phyloP scores from a whole-genome alignment of 2,888 invertebrate genomes.

The Cryptosula pallasiana region DNA sequence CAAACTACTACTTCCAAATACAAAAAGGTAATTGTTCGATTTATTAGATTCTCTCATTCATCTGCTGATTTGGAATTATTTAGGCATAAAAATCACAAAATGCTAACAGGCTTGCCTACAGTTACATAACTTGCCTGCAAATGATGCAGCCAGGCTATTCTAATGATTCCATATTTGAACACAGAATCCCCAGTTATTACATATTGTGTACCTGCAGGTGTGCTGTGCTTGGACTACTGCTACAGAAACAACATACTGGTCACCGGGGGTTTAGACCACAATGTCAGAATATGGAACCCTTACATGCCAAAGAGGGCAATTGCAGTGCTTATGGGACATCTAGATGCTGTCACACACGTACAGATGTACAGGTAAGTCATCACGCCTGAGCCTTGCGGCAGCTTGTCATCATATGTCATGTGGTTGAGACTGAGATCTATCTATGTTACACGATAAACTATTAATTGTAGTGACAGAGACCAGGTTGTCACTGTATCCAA shows the following conservation, averaged over 20 bases:
- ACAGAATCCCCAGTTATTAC: too few species aligned
- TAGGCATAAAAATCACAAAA: too few species aligned
- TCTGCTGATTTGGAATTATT: background rate
- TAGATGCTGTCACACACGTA: constrained; percentile 53
- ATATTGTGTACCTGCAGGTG: too few species aligned
- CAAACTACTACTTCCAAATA: constrained; percentile 56
- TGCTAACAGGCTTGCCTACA: too few species aligned
- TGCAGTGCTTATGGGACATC: constrained; percentile 65
- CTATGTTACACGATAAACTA: too few species aligned
- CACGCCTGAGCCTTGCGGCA: too few species aligned
- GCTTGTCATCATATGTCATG: too few species aligned
- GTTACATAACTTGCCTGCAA: too few species aligned
- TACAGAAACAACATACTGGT: constrained; percentile 41
- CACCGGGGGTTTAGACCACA: constrained; percentile 69
- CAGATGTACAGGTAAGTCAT: constrained; percentile 7
- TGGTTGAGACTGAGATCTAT: too few species aligned
- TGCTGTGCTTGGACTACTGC: constrained; percentile 51
- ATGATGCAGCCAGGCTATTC: too few species aligned
- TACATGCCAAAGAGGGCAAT: constrained; percentile 67
- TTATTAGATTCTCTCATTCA: background rate
- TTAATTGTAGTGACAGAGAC: constrained; percentile 22
- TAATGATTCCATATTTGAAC: too few species aligned
- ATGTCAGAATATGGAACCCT: constrained; percentile 73
- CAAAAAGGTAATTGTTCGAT: constrained; percentile 48
- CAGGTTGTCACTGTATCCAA: constrained; percentile 51